phyloP scores from a whole-genome alignment of 2,113 vertebrate species.

The Oryzias melastigma region DNA sequence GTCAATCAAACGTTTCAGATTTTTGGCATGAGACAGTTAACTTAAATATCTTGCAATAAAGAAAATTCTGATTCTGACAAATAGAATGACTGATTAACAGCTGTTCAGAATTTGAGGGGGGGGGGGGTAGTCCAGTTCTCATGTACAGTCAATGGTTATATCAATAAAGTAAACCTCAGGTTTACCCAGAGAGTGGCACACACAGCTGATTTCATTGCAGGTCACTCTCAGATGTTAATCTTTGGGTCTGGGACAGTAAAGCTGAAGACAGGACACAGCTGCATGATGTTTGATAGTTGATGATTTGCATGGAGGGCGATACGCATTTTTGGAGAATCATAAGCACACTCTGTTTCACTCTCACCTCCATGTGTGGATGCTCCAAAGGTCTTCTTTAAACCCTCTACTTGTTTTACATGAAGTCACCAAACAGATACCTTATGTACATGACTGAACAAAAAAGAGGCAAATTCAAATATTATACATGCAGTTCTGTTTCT shows the following conservation, averaged over 20 bases:
- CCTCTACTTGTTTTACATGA: neutral
- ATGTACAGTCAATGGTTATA: no score
- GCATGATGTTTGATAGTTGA: neutral
- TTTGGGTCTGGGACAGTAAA: constrained; percentile 3
- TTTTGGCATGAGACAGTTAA: no score
- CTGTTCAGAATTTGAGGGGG: no score
- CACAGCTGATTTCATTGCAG: constrained; percentile 16
- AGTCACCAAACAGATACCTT: neutral
- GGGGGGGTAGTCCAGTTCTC: no score
- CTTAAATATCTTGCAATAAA: no score
- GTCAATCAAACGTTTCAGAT: no score
- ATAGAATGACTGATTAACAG: no score
- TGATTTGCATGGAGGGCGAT: constrained; percentile 27
- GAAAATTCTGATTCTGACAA: no score
- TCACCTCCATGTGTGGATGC: neutral
- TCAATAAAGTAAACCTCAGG: neutral
- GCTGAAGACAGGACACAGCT: neutral
- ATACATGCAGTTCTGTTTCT: neutral
- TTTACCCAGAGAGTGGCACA: neutral
- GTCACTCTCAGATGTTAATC: constrained; percentile 2
- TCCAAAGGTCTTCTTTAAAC: no score
- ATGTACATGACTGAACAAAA: neutral
- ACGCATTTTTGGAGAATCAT: neutral
- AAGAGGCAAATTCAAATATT: neutral
- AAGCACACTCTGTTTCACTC: neutral